Evolutionary conservation across 2,888 invertebrate genomes (phyloP), one percentile per base, ranked within the genome.

Genomic region (Campopleginae sp.): DNA sequence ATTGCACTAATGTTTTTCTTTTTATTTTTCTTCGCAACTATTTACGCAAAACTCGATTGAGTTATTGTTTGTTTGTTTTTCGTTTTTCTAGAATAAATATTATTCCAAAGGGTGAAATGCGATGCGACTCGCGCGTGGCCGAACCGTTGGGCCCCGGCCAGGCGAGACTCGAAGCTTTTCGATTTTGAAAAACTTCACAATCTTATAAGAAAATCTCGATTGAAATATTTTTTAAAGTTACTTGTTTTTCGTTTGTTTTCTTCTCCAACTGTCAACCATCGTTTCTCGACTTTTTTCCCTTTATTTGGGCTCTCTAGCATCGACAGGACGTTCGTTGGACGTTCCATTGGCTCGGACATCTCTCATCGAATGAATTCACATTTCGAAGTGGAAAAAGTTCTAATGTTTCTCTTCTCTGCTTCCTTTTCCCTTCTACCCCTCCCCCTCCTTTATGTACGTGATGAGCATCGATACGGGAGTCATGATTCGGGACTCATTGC

Each of bases 341-440:
- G 79, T 85, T 83, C 85, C 86, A 81, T 87, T 87, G 86, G 85
- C 86, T 87, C 83, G 86, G 81, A 85, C 85, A 85, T 86, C 85
- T 66, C 79, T 86, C 82, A 61, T 82, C 80, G 77, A 80, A 51
- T 84, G 75, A 84, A 68, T 79, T 65, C 81, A 65, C 75, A 72
- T 72, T 80, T 74, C 14, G 19, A 27, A 66, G 72, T 72, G 80
- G 46, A 85, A 85, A 82, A 78, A 77, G 27, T 65, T 42, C 74
- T 83, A 86, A 84, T 74, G 51, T 82, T 84, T 86, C 78, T 82
- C 46, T 80, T 80, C 72, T 54, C 80, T 38, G 70, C 61, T 82
- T 68, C 19, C 78, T 74, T 58, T 74, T 75, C 58, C 19, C 58
- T 42, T 80, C 71, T n/a, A 65, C n/a, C 68, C 33, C 42, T 72